Evolutionary conservation across 2,797 vertebrate genomes (phyloP), one percentile per base, ranked within the genome.

Genomic region (Knipowitschia caucasica): DNA sequence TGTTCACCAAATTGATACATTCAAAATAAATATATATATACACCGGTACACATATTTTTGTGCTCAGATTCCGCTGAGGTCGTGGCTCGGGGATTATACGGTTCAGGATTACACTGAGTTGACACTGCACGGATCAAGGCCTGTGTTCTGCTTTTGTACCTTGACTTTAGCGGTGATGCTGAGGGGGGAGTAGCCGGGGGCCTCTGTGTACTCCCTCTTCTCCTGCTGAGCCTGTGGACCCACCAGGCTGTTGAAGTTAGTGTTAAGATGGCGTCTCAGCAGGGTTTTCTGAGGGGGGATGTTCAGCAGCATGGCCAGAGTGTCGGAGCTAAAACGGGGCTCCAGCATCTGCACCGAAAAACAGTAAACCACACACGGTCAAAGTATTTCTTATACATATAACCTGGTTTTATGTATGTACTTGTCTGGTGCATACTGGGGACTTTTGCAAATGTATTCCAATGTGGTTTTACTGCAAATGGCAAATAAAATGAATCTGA

Each of bases 251-350:
- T 82, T 92, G 58, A 96, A 99, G 58, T 98, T 98, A 58, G 94
- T 96, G 62, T 91, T 90, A 14, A 98, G 80, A 80, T 99, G 96
- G 54, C 96, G 92, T 43, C 97, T 84, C 65, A 99, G 90, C 24
- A 98, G 89, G 0, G 96, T 98, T 78, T 98, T 99, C 53, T 99
- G 95, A 9, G 95, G 90, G 0, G 94, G 92, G 77, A 99, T 99
- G 56, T 98, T 99, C 30, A 98, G 90, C 52, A 99, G 92, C 94
- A 97, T 92, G 24, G 97, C 97, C 61, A 99, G 69, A 0, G 94
- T 90, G 67, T 98, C 95, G 0, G 94, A 89, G 0, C 90, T 98
- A 69, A 99, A 98, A 20, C 95, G 93, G 10, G 94, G 93, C 63
- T 99, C 97, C 1, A 98, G 87, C 57, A 98, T 96, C 97, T 99